Evolutionary conservation across 1,140 invertebrate genomes (phyloP), one percentile per base, ranked within the genome.

Genomic region (Fopius arisanus): DNA sequence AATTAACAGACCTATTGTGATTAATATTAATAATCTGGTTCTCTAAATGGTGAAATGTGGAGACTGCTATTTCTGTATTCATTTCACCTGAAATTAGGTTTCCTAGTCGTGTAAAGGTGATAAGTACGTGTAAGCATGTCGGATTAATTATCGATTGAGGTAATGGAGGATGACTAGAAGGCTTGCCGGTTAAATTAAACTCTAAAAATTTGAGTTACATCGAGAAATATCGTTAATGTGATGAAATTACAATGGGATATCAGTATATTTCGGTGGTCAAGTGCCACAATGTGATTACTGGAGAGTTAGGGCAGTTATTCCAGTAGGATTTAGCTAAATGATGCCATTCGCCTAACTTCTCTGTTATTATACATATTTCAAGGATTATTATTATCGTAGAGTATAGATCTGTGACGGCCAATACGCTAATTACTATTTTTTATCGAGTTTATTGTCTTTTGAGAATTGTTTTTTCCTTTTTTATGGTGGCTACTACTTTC

Each of bases 81-180:
- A 48, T 16, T 48, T 48, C 43, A 48, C 43, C 43, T 71, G 79
- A 21, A 77, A 79, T 81, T 83, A 83, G 80, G 82, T 83, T n/a
- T 80, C 80, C 82, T 84, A 84, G 82, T 84, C 82, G 73, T 77
- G 70, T 79, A 72, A 75, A 80, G 80, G 82, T 83, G 83, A 84
- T 83, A 82, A 71, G 62, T 79, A 77, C 41, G 75, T 73, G 74
- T 77, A 78, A 70, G 66, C 43, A 48, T 48, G 43, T 48, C 43
- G 43, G 43, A 48, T 48, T 48, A 48, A 19, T 74, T 77, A 37
- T 72, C 70, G 59, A 51, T 72, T 77, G 68, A 75, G 65, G 14
- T 43, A 26, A 75, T 75, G 54, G 72, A 29, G 76, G 70, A 74
- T 71, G 62, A 31, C 41, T 43, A 12, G 54, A 80, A 80, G 80